phyloP scores from a whole-genome alignment of 2,888 invertebrate genomes.

The Parnassius smintheus region DNA sequence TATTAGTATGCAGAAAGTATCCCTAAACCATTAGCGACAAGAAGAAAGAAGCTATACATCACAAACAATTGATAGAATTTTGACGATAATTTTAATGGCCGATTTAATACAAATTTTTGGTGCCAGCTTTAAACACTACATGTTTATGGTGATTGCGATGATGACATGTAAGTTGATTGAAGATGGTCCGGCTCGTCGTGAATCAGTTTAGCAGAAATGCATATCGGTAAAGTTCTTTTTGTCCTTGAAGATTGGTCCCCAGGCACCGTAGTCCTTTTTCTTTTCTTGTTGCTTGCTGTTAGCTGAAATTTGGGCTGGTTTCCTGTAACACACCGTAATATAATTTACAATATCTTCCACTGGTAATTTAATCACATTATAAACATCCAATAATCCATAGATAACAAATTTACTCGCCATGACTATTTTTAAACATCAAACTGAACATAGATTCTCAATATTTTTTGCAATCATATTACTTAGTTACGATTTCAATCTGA shows the following conservation, averaged over 20 bases:
- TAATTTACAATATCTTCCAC: too few species aligned
- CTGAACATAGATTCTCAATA: too few species aligned
- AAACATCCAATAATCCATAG: too few species aligned
- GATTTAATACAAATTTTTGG: constrained; percentile 21
- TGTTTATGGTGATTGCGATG: constrained; percentile 35
- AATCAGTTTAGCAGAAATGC: constrained; percentile 80
- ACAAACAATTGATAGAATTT: constrained; percentile 37
- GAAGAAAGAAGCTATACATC: constrained; percentile 35
- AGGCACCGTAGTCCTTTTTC: constrained; percentile 82
- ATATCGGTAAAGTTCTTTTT: constrained; percentile 86
- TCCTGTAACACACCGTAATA: constrained; percentile 46
- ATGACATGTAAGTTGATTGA: constrained; percentile 41
- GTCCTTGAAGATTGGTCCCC: constrained; percentile 88
- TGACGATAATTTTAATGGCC: constrained; percentile 31
- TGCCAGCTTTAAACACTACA: constrained; percentile 26
- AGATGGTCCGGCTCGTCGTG: constrained; percentile 24
- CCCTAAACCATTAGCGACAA: constrained; percentile 42
- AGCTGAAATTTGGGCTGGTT: constrained; percentile 37
- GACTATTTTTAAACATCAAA: too few species aligned
- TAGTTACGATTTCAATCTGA: too few species aligned
- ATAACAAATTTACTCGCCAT: too few species aligned
- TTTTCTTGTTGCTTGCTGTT: constrained; percentile 57
- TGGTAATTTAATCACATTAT: too few species aligned
- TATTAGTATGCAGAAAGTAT: constrained; percentile 45
- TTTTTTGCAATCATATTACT: too few species aligned